A percentile compares a stretch with the other conserved stretches of the same genome.
phyloP scores from a whole-genome alignment of 35 echinoderm and acorn worm species.

The Chiridota heheva region DNA sequence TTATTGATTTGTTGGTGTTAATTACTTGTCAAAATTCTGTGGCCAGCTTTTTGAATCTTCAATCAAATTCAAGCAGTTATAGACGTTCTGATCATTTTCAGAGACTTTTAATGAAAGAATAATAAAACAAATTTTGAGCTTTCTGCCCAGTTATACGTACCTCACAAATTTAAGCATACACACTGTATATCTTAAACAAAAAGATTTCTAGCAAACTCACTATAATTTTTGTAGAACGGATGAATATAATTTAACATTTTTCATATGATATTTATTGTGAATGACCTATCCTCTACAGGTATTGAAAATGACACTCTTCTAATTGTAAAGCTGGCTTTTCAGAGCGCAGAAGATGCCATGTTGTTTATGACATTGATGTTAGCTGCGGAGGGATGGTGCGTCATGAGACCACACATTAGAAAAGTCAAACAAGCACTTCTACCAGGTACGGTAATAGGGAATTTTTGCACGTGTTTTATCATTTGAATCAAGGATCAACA shows the following conservation, averaged over 20 bases:
- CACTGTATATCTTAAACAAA: too few species aligned
- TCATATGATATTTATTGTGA: background rate
- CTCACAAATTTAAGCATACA: too few species aligned
- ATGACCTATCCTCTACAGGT: constrained; percentile 22
- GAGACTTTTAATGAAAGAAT: too few species aligned
- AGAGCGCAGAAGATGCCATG: constrained; percentile 77
- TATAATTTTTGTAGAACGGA: background rate
- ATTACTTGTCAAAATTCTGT: too few species aligned
- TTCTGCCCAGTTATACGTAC: too few species aligned
- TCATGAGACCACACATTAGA: constrained; percentile 79
- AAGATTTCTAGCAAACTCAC: too few species aligned
- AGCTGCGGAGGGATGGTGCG: constrained; percentile 98
- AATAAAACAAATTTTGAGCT: too few species aligned
- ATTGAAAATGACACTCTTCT: constrained; percentile 33
- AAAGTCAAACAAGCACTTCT: constrained; percentile 74
- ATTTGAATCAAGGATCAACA: background rate
- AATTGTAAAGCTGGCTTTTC: constrained; percentile 26
- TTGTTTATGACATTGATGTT: constrained; percentile 96
- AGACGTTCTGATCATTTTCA: too few species aligned
- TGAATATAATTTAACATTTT: background rate
- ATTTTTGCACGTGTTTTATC: background rate
- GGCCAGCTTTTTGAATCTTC: too few species aligned
- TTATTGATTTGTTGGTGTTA: too few species aligned
- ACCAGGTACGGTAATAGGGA: constrained; percentile 62
- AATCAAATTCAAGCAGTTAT: too few species aligned